phyloP scores from a whole-genome alignment of 1,140 invertebrate species.

The Pararge aegeria region DNA sequence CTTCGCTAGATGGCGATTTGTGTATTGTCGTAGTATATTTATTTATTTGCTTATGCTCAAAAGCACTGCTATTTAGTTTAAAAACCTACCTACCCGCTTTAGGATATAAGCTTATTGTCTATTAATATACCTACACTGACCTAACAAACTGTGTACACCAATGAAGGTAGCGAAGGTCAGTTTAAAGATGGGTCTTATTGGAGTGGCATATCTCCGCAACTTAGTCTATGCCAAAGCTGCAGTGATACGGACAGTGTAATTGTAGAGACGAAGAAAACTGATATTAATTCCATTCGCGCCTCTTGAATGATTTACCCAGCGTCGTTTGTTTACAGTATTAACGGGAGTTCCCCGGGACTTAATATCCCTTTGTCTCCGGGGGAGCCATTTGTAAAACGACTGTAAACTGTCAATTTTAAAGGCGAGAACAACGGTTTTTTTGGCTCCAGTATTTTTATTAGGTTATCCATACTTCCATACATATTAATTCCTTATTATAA shows the following conservation, averaged over 20 bases:
- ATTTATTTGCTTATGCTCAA: too few relatives aligned
- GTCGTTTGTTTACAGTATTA: constrained; percentile 48
- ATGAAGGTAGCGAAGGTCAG: too few relatives aligned
- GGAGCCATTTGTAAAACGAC: constrained; percentile 11
- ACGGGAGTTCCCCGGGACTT: constrained; percentile 13
- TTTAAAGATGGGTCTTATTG: not conserved
- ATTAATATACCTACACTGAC: too few relatives aligned
- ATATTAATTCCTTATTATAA: too few relatives aligned
- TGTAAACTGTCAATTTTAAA: not conserved
- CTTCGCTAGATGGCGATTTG: too few relatives aligned
- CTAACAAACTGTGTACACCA: too few relatives aligned
- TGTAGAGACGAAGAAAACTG: constrained; percentile 58
- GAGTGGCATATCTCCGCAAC: constrained; percentile 11
- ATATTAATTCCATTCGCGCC: constrained; percentile 68
- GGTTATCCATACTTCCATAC: not conserved
- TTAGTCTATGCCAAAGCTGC: constrained; percentile 49
- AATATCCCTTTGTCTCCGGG: constrained; percentile 18
- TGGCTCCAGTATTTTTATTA: not conserved
- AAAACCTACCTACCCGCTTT: too few relatives aligned
- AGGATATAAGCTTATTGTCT: too few relatives aligned
- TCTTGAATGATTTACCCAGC: constrained; percentile 63
- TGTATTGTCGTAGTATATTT: too few relatives aligned
- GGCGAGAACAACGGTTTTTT: not conserved
- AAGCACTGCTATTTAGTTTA: too few relatives aligned
- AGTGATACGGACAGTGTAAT: constrained; percentile 67